These are phyloP conservation scores for Augochlorella aurata DNA, from an alignment of 2,888 invertebrate species.

Conservation along the genomic window DNA sequence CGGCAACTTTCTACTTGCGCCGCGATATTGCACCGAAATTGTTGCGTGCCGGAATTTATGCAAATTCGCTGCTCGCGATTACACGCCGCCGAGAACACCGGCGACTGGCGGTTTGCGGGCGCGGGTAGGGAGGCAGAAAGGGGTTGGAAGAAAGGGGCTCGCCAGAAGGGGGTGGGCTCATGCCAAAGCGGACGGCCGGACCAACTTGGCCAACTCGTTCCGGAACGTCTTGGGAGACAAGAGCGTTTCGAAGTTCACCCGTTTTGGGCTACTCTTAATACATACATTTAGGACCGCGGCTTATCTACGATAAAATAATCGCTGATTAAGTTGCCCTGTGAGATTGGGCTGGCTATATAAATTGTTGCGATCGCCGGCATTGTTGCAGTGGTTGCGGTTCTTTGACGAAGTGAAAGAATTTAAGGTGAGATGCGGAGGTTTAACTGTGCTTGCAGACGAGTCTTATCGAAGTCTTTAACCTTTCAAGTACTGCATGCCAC, in stretches of 20 bases:
- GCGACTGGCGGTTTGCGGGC: background rate
- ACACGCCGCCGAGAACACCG: background rate
- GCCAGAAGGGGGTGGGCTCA: background rate
- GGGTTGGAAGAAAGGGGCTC: background rate
- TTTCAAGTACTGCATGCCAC: no score
- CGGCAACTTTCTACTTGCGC: constrained; percentile 54
- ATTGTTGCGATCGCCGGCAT: no score
- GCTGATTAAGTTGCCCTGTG: background rate
- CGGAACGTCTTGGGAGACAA: background rate
- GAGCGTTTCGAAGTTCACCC: background rate
- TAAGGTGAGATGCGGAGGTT: no score
- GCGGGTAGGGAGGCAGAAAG: background rate
- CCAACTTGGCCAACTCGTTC: constrained; percentile 1
- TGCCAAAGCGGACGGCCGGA: background rate
- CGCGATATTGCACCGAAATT: constrained; percentile 39
- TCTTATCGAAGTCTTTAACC: no score
- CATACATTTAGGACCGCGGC: background rate
- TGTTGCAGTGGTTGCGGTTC: no score
- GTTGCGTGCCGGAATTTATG: constrained; percentile 37
- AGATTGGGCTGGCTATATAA: no score
- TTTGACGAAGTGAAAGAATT: no score
- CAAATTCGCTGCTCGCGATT: constrained; percentile 27
- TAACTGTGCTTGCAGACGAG: no score
- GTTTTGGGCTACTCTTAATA: background rate
- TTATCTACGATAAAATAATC: background rate